Evolutionary conservation across 2,113 vertebrate species (phyloP), one percentile per base, ranked within the genome.

Genomic region (Mystacornis crossleyi): DNA sequence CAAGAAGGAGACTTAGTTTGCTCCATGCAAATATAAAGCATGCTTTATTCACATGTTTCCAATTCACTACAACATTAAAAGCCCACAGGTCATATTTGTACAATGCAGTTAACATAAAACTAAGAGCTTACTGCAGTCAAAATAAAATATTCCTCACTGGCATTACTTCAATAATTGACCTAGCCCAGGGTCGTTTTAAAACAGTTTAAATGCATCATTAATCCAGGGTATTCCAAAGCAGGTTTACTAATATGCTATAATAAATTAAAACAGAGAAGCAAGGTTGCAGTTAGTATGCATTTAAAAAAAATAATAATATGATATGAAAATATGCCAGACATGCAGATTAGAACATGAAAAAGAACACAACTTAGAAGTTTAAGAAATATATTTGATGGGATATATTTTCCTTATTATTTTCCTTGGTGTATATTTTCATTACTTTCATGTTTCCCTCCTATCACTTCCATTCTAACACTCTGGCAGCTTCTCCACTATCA

Each of bases 141-240:
- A 97, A 96, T 97, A 95, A 97, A 93, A 96, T 96, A 98, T 94
- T 88, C 47, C 60, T 94, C 19, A 6, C 90, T 91, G 83, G 94
- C 65, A 91, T 51, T 81, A 83, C 74, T 97, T 92, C 89, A 96
- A 96, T 96, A 97, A 97, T 94, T 98, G 97, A 97, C 96, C 97
- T 97, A 96, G 94, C 94, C 92, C 93, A 88, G 94, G 96, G 96
- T 96, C 74, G 54, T 96, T 97, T 92, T 92, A 95, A 93, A 98
- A 89, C 66, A 92, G 89, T 97, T 97, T 97, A 98, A 94, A 98
- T 94, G 95, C 88, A 95, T 96, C 96, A 97, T 97, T 98, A 98
- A 98, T 97, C 94, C 94, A 96, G 82, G 81, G 83, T 95, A 94
- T 94, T 98, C 97, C 92, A 95, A 96, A 97, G 95, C 93, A 93